Conservation (phyloP, 2,888 invertebrate genomes). For the Acronicta alni region DNA sequence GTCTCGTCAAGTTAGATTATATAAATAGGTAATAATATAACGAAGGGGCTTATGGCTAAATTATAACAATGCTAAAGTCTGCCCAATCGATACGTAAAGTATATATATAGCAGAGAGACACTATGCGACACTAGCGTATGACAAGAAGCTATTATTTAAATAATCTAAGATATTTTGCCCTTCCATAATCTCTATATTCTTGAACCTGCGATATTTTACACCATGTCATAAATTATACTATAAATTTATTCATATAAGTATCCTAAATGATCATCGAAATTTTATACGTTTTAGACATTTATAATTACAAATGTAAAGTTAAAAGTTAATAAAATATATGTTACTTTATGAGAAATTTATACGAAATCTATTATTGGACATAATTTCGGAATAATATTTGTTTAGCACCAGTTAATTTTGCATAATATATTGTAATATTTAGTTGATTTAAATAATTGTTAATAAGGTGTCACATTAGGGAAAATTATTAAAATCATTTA, state of each 20-base stretch:
- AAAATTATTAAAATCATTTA: slow-evolving; percentile 22
- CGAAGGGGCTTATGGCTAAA: no score
- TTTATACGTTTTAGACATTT: slow-evolving; percentile 10
- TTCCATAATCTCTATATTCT: background rate
- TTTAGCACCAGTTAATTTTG: slow-evolving; percentile 12
- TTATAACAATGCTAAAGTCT: no score
- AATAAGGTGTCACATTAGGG: slow-evolving; percentile 7
- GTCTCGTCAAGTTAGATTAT: no score
- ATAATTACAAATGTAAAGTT: slow-evolving; percentile 16
- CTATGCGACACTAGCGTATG: no score
- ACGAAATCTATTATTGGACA: slow-evolving; percentile 11
- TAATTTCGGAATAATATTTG: slow-evolving; percentile 29
- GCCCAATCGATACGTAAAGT: no score
- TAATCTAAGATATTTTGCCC: no score
- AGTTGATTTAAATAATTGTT: slow-evolving; percentile 6
- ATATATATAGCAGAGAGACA: no score
- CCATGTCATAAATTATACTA: slow-evolving; percentile 19
- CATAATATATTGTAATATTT: slow-evolving; percentile 2
- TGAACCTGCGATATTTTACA: background rate
- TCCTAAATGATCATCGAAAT: slow-evolving; percentile 10
- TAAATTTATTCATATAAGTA: slow-evolving; percentile 15
- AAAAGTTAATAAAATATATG: slow-evolving; percentile 16
- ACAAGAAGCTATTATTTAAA: no score
- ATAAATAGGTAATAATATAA: no score
- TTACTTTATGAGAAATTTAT: slow-evolving; percentile 42